Conservation (phyloP, 1,140 invertebrate species). For the Papilio xuthus region DNA sequence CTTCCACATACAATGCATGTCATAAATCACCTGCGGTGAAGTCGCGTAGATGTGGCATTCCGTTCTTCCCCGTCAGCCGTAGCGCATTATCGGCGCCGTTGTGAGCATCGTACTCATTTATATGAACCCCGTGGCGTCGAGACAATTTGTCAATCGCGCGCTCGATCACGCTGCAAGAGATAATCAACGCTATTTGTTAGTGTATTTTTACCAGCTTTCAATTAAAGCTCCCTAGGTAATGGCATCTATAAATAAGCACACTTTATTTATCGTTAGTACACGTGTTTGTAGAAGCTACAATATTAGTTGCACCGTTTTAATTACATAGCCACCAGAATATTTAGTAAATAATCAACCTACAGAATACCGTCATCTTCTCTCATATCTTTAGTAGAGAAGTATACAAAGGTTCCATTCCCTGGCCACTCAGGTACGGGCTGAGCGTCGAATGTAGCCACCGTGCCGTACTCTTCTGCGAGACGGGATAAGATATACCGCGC, state of each 20-base stretch:
- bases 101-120: slow-evolving; percentile 95
- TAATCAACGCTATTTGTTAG: slow-evolving; percentile 15
- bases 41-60: slow-evolving; percentile 92
- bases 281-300: too few species aligned
- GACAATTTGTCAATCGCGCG: slow-evolving; percentile 92
- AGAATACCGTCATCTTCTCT: slow-evolving; percentile 89
- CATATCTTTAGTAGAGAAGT: slow-evolving; percentile 96
- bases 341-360: slow-evolving; percentile 45
- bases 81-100: slow-evolving; percentile 92
- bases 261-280: too few species aligned
- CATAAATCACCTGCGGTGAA: slow-evolving; percentile 82
- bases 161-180: slow-evolving; percentile 84
- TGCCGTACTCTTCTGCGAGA: slow-evolving; percentile 95
- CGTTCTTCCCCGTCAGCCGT: slow-evolving; percentile 90
- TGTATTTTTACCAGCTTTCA: background rate
- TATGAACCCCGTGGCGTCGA: slow-evolving; percentile 92
- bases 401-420: slow-evolving; percentile 94
- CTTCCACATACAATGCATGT: background rate
- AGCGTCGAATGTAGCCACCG: slow-evolving; percentile 92
- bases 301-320: too few species aligned
- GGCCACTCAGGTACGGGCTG: slow-evolving; percentile 96
- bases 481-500: slow-evolving; percentile 92
- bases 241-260: background rate
- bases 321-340: too few species aligned
- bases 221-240: background rate